Evolutionary conservation across 2,888 invertebrate species (phyloP).

Genomic region (Pterostichus madidus): DNA sequence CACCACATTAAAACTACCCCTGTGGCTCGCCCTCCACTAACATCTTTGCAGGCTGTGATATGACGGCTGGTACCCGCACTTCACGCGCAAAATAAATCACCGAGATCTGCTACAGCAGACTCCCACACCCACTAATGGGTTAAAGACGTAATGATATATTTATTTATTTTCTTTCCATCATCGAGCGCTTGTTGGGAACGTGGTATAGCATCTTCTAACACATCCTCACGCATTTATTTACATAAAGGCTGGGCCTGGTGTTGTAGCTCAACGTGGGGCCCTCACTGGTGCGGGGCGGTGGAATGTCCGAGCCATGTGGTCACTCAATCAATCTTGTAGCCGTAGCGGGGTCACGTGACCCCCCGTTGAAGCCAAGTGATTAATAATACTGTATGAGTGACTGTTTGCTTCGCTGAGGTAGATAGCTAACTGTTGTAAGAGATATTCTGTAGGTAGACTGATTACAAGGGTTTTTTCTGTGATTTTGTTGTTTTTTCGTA

Average conservation of each 20-base stretch:
- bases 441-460: background rate
- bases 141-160: no score
- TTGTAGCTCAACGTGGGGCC: constrained; percentile 13
- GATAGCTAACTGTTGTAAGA: constrained; percentile 28
- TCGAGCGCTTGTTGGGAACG: background rate
- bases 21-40: no score
- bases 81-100: no score
- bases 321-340: constrained; percentile 55
- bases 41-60: no score
- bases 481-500: background rate
- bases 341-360: background rate
- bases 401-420: constrained; percentile 5
- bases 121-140: no score
- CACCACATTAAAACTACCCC: no score
- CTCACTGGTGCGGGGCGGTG: background rate
- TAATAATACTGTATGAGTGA: constrained; percentile 39
- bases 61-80: no score
- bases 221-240: constrained; percentile 47
- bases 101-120: no score
- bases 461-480: background rate
- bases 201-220: constrained; percentile 13
- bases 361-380: constrained; percentile 25
- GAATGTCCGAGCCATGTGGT: constrained; percentile 42
- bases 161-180: no score
- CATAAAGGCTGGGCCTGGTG: constrained; percentile 49